Evolutionary conservation across 2,888 invertebrate genomes (phyloP).

Genomic region (Epirrita christyi): DNA sequence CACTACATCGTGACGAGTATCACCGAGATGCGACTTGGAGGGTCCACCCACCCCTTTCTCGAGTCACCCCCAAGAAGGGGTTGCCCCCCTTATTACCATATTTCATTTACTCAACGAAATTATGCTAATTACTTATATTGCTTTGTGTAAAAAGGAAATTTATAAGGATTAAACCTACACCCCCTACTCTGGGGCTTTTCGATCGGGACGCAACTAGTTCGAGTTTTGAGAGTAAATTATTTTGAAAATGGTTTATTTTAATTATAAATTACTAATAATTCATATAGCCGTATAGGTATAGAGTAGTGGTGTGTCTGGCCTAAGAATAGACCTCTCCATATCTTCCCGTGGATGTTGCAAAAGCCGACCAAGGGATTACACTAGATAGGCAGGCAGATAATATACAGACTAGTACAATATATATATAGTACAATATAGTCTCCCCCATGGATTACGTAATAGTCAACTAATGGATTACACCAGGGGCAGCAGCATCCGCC

Average conservation of each 20-base stretch:
- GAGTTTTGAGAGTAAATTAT: slow-evolving; percentile 64
- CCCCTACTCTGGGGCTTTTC: slow-evolving; percentile 57
- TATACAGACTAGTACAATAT: no score
- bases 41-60: slow-evolving; percentile 61
- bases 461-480: no score
- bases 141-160: slow-evolving; percentile 86
- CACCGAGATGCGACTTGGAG: slow-evolving; percentile 81
- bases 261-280: neutral
- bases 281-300: no score
- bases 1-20: slow-evolving; percentile 82
- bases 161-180: slow-evolving; percentile 84
- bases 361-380: no score
- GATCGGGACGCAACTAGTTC: slow-evolving; percentile 63
- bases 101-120: slow-evolving; percentile 86
- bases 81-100: slow-evolving; percentile 83
- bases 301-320: no score
- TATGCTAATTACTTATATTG: slow-evolving; percentile 86
- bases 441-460: no score
- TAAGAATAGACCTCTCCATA: no score
- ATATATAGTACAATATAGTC: no score
- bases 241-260: no score
- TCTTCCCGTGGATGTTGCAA: no score
- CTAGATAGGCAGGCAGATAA: no score
- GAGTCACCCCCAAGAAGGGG: slow-evolving; percentile 70
- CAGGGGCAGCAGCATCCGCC: no score